A percentile compares a stretch with the other conserved stretches of the same genome.
These are phyloP conservation scores for Halisarca cf. caerulea DNA, from an alignment of 37 sponge, comb jelly and placozoan species.

Conservation along the genomic window DNA sequence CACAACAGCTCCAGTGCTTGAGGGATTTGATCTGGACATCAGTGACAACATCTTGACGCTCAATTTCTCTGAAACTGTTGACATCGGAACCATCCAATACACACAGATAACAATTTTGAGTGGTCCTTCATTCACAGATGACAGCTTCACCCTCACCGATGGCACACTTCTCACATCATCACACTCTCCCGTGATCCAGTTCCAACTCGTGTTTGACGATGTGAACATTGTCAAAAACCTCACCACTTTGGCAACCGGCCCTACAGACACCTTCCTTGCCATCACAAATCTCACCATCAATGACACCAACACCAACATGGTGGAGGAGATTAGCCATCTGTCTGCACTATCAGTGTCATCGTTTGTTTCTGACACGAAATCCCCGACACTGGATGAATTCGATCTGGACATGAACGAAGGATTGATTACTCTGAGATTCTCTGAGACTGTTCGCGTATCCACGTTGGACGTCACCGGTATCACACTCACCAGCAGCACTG, in stretches of 20 bases:
- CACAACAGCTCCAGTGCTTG: conserved; percentile 67
- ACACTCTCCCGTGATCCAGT: conserved; percentile 38
- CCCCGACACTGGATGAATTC: conserved; percentile 54
- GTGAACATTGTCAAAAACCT: conserved; percentile 80
- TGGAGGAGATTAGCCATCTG: conserved; percentile 30
- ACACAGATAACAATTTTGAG: conserved; percentile 58
- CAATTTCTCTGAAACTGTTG: conserved; percentile 85
- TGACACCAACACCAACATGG: conserved; percentile 76
- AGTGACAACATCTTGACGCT: conserved; percentile 63
- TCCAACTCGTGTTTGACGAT: conserved; percentile 71
- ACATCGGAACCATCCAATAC: conserved; percentile 56
- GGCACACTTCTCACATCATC: conserved; percentile 45
- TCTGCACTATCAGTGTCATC: conserved; percentile 37
- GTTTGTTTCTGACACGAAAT: conserved; percentile 41
- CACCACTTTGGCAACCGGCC: conserved; percentile 46
- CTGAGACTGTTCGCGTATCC: conserved; percentile 80
- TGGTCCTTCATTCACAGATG: background rate
- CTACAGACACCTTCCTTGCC: conserved; percentile 51
- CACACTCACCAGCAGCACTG: conserved; percentile 40
- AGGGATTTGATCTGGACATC: conserved; percentile 72
- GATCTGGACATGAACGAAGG: conserved; percentile 77
- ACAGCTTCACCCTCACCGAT: conserved; percentile 48
- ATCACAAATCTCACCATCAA: conserved; percentile 60
- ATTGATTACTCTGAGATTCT: conserved; percentile 63
- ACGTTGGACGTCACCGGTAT: conserved; percentile 68